phyloP scores from a whole-genome alignment of 1,140 invertebrate genomes.

The Drosophila simulans region DNA sequence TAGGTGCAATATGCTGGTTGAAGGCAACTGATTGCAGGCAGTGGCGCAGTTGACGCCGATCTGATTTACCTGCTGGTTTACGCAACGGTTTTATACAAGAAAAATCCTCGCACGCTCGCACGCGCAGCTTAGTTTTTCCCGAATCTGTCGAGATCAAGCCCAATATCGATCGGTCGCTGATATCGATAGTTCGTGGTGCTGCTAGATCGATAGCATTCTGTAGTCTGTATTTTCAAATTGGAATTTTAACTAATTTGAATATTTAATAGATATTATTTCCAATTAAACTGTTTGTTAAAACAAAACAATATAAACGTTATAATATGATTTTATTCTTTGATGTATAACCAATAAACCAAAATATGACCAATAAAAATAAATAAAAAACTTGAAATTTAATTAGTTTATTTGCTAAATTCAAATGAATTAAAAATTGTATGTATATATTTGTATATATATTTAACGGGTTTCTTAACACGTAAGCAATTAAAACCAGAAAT shows the following conservation, averaged over 20 bases:
- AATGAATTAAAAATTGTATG: no score
- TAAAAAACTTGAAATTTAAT: no score
- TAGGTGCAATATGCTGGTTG: constrained; percentile 9
- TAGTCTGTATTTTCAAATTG: not conserved
- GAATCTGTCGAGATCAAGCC: constrained; percentile 27
- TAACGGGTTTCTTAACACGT: no score
- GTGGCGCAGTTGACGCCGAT: constrained; percentile 30
- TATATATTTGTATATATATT: no score
- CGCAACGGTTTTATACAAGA: constrained; percentile 75
- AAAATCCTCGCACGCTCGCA: constrained; percentile 52
- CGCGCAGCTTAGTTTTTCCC: constrained; percentile 40
- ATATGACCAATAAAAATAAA: no score
- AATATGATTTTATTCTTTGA: no score
- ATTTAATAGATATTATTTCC: not conserved
- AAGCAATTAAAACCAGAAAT: no score
- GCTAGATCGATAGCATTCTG: not conserved
- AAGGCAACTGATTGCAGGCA: constrained; percentile 9
- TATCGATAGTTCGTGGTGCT: constrained; percentile 20
- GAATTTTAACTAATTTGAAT: not conserved
- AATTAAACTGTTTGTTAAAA: not conserved
- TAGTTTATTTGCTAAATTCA: no score
- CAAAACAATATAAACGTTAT: no score
- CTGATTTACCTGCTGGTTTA: constrained; percentile 78
- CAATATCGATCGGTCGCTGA: constrained; percentile 7
- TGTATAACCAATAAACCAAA: no score